Conservation (phyloP, 1,140 invertebrate genomes). For the Drosophila tsacasi region DNA sequence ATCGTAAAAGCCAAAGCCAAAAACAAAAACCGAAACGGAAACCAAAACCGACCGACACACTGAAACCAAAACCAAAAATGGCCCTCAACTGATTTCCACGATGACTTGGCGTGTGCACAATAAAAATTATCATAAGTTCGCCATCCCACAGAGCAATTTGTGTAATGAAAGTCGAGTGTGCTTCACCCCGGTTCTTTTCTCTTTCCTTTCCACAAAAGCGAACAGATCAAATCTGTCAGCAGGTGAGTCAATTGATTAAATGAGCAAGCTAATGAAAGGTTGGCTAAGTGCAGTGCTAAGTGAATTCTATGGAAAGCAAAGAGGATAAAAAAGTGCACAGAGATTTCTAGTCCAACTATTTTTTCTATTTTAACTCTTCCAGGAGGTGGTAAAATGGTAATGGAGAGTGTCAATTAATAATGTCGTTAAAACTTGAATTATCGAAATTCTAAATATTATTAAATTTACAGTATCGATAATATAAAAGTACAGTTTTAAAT, state of each 20-base stretch:
- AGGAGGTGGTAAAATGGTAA: no score
- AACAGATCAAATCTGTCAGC: slow-evolving; percentile 22
- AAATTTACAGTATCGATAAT: no score
- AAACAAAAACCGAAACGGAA: slow-evolving; percentile 3
- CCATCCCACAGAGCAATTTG: slow-evolving; percentile 47
- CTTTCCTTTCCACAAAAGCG: no score
- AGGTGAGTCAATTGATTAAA: slow-evolving; percentile 36
- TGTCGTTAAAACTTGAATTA: no score
- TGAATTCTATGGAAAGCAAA: neutral
- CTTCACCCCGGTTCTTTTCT: neutral
- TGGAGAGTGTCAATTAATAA: no score
- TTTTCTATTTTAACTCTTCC: neutral
- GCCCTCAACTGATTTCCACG: slow-evolving; percentile 46
- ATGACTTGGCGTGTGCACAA: slow-evolving; percentile 27
- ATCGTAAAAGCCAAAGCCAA: slow-evolving; percentile 51
- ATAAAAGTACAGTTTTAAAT: no score
- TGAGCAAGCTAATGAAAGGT: slow-evolving; percentile 33
- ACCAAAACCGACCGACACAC: slow-evolving; percentile 9
- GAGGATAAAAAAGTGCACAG: neutral
- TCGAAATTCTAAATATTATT: no score
- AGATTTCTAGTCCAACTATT: neutral
- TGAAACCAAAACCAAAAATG: slow-evolving; percentile 37
- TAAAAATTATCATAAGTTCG: slow-evolving; percentile 70
- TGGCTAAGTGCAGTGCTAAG: slow-evolving; percentile 11
- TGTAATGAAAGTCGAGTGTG: slow-evolving; percentile 63